Evolutionary conservation across 2,113 vertebrate species (phyloP).

Genomic region (Pteronura brasiliensis): DNA sequence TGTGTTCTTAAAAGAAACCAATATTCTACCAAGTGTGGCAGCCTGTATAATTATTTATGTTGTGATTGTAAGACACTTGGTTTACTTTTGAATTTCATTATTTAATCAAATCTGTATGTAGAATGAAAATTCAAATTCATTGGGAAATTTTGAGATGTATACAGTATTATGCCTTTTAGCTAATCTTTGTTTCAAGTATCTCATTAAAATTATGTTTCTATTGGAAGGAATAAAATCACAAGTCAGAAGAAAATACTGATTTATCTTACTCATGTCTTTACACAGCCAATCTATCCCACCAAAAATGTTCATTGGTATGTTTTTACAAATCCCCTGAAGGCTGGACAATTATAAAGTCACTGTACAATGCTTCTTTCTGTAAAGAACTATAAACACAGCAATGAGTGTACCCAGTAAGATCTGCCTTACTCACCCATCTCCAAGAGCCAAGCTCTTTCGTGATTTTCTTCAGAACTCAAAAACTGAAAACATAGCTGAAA

Average conservation of each 20-base stretch:
- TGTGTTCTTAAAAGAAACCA: background rate
- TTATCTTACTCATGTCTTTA: background rate
- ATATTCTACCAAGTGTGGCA: background rate
- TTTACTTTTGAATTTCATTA: background rate
- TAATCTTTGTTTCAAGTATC: background rate
- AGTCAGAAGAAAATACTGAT: background rate
- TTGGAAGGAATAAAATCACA: background rate
- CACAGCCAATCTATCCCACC: background rate
- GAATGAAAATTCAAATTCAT: background rate
- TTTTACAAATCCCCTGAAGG: background rate
- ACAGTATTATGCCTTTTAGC: background rate
- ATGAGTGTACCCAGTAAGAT: background rate
- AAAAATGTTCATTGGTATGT: background rate
- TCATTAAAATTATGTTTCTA: background rate
- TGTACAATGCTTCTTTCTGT: background rate
- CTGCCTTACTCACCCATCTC: background rate
- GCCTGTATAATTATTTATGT: background rate
- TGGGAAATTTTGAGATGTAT: background rate
- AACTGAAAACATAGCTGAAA: background rate
- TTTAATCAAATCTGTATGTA: background rate
- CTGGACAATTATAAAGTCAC: background rate
- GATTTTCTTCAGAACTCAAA: conserved; percentile 1
- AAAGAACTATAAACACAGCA: background rate
- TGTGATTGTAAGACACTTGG: background rate
- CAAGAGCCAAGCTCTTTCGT: background rate